Evolutionary conservation across 2,888 invertebrate genomes (phyloP).

Genomic region (Apodemia mormo): DNA sequence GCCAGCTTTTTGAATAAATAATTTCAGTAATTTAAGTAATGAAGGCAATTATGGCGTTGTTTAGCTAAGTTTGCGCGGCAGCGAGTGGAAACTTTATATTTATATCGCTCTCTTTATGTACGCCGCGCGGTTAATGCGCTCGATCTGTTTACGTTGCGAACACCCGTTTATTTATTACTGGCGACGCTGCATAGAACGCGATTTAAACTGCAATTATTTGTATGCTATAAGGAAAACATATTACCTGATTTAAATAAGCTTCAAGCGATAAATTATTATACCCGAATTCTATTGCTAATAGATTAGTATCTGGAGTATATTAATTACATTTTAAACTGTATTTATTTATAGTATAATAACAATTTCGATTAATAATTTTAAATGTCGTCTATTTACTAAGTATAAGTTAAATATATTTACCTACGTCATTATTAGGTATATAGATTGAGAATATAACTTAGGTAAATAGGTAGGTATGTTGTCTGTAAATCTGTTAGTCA

Average conservation of each 20-base stretch:
- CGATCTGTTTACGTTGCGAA: slow-evolving; percentile 79
- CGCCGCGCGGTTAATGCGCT: slow-evolving; percentile 80
- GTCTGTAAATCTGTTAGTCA: no score
- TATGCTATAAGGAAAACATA: slow-evolving; percentile 70
- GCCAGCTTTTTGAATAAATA: slow-evolving; percentile 83
- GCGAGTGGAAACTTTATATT: slow-evolving; percentile 80
- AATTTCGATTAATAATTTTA: no score
- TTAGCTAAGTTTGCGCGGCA: slow-evolving; percentile 81
- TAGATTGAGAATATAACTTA: no score
- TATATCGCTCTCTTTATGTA: slow-evolving; percentile 81
- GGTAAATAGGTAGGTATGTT: no score
- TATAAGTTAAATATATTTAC: no score
- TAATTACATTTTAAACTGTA: not conserved
- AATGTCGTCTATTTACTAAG: no score
- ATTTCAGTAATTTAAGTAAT: slow-evolving; percentile 83
- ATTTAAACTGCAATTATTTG: slow-evolving; percentile 80
- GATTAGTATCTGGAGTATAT: slow-evolving; percentile 3
- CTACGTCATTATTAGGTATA: no score
- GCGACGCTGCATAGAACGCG: slow-evolving; percentile 69
- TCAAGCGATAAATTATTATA: slow-evolving; percentile 33
- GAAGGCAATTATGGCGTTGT: slow-evolving; percentile 83
- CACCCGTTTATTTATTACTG: slow-evolving; percentile 74
- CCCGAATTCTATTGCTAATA: slow-evolving; percentile 4
- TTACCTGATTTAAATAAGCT: slow-evolving; percentile 64
- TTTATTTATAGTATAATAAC: no score